A percentile compares a stretch with the other conserved stretches of the same genome.
Conservation (phyloP, 2,113 vertebrate genomes). For the Sitta europaea region DNA sequence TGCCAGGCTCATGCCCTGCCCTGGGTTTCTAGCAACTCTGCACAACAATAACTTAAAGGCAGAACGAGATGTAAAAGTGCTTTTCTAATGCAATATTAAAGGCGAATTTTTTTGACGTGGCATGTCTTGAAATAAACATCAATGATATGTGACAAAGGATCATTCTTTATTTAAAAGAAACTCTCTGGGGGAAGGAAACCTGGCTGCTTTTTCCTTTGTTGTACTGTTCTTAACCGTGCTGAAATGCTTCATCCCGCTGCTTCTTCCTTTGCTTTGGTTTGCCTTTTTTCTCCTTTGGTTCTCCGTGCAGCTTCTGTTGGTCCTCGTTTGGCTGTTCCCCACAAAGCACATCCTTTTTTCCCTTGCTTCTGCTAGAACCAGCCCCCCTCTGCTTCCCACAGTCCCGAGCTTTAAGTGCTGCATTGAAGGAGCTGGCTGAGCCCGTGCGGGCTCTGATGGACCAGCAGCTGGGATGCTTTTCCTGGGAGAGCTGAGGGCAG, state of each 20-base stretch:
- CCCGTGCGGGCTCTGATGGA: fast-evolving
- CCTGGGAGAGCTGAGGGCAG: background rate
- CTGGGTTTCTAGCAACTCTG: constrained; percentile 64
- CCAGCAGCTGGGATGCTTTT: background rate
- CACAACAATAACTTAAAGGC: constrained; percentile 60
- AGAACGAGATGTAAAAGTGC: constrained; percentile 71
- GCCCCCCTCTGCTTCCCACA: background rate
- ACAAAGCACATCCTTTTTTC: background rate
- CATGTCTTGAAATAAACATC: constrained; percentile 80
- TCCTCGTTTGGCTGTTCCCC: background rate
- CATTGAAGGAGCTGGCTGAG: background rate
- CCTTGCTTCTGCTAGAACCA: constrained; percentile 8
- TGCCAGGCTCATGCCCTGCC: constrained; percentile 13
- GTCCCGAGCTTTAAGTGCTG: background rate
- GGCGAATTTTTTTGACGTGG: constrained; percentile 72
- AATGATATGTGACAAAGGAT: constrained; percentile 69
- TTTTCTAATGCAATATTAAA: constrained; percentile 78
- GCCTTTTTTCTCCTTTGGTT: constrained; percentile 1
- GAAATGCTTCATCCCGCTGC: constrained; percentile 26
- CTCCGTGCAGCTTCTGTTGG: background rate
- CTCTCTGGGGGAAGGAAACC: constrained; percentile 29
- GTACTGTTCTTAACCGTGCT: constrained; percentile 10
- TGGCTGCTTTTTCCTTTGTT: constrained; percentile 50
- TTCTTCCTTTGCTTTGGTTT: background rate
- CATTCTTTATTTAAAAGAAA: constrained; percentile 68